Base-by-base conservation (phyloP, 2,888 invertebrate species). In the Pseudococcus jackbeardsleyi region DNA sequence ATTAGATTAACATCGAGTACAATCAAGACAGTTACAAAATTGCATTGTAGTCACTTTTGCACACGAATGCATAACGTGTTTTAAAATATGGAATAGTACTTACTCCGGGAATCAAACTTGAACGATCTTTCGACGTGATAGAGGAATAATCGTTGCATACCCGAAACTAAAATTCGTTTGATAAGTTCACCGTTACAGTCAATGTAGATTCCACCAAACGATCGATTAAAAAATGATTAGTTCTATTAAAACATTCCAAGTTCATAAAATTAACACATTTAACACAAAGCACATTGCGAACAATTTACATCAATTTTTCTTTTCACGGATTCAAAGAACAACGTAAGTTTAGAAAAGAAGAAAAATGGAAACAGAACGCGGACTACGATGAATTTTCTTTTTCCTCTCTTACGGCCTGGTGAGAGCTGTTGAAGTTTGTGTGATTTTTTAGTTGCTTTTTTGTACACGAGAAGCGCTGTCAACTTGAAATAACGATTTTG, bases 291-390 rank as follows among this genome's bases (percentile, higher is more conserved):
- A 82, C 79, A 82, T 82, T 82, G 12, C 33, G 33, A 33, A 12
- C 39, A 46, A 19, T 9, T 42, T 6, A 42, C 42, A 42, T 42
- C 42, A 42, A 46, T n/a, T 19, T 82, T 19, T 46, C 19, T 64
- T 64, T 64, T 82, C 79, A 46, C 8, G n/a, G 5, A 82, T 19
- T 9, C 77, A 19, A 82, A 64, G 64, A 64, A 19, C 79, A 82
- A 82, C 79, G 79, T 82, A 82, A 82, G 19, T 82, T 42, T 19
- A 9, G 46, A 46, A 46, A 12, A 82, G 79, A 82, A 82, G 17
- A 82, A 82, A 82, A 82, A 82, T 82, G 79, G 79, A 82, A 82
- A 82, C 46, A 82, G 9, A 82, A 46, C 79, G 79, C n/a, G 26
- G 68, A 68, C 68, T 68, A 33, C 26, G 15, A 72, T 72, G 72